A percentile compares a stretch with the other conserved stretches of the same genome.
phyloP scores from a whole-genome alignment of 2,797 vertebrate genomes.

The Lithobates sylvaticus region DNA sequence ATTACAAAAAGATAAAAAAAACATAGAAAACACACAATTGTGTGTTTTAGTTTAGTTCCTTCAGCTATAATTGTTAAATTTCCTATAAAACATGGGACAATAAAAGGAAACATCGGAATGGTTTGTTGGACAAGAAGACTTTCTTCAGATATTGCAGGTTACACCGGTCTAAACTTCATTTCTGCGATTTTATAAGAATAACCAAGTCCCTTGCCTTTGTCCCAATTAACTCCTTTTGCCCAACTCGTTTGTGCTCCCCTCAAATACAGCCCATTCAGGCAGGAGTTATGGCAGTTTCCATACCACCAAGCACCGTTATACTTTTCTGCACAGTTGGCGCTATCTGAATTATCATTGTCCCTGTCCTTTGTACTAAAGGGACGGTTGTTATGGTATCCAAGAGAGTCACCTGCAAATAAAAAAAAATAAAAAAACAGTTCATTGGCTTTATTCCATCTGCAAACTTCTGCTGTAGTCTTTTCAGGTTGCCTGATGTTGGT shows the following conservation, averaged over 20 bases:
- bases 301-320: slow-evolving; percentile 64
- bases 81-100: no score
- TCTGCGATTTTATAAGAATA: slow-evolving; percentile 41
- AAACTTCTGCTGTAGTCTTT: background rate
- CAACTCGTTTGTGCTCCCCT: slow-evolving; percentile 6
- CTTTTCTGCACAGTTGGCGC: background rate
- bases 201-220: slow-evolving; percentile 14
- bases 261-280: slow-evolving; percentile 39
- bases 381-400: slow-evolving; percentile 43
- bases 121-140: background rate
- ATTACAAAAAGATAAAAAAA: no score
- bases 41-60: no score
- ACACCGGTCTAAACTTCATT: slow-evolving; percentile 57
- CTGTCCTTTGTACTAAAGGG: slow-evolving; percentile 60
- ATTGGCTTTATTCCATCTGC: background rate
- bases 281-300: slow-evolving; percentile 35
- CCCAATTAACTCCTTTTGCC: slow-evolving; percentile 55
- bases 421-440: background rate
- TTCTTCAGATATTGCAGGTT: background rate
- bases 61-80: no score
- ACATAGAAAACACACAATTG: no score
- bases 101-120: background rate
- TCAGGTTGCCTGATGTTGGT: no score
- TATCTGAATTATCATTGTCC: background rate
- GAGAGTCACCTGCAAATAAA: slow-evolving; percentile 58